Evolutionary conservation across 2,113 vertebrate species (phyloP).

Genomic region (Cyprinodon tularosa): DNA sequence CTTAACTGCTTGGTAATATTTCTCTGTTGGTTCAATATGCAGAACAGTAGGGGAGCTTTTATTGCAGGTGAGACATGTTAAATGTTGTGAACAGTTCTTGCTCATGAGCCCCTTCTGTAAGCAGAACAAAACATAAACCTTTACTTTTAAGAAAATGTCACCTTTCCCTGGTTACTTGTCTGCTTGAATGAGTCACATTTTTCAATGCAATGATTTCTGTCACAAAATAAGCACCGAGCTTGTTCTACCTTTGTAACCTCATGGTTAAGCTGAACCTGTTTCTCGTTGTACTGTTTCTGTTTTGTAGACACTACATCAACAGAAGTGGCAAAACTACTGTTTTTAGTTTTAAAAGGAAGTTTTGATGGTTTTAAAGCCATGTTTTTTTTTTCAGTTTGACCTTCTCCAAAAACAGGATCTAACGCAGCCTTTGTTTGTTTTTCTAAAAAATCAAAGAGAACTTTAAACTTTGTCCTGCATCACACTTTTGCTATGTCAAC

Average conservation of each 20-base stretch:
- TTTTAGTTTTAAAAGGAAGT: too few species aligned
- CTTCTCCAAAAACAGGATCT: too few species aligned
- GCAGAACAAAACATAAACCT: constrained; percentile 5
- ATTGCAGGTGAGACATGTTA: too few species aligned
- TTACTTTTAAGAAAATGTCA: constrained; percentile 11
- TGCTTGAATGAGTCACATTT: constrained; percentile 3
- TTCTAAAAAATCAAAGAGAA: too few species aligned
- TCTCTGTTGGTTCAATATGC: too few species aligned
- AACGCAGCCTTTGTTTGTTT: too few species aligned
- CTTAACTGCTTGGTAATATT: not conserved
- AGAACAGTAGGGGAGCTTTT: too few species aligned
- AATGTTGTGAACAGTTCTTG: not conserved
- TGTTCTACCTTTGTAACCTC: not conserved
- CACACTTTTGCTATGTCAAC: too few species aligned
- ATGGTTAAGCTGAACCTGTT: not conserved
- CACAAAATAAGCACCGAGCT: not conserved
- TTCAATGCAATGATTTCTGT: not conserved
- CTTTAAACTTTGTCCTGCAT: too few species aligned
- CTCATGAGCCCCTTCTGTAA: constrained; percentile 1
- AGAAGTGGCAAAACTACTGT: too few species aligned
- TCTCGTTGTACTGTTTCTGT: not conserved
- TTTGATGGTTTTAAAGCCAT: too few species aligned
- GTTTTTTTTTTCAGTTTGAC: too few species aligned
- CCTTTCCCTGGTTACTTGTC: constrained; percentile 2
- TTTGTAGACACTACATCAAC: not conserved